Conservation (phyloP, 30 jellyfish, hydroid and myxozoan species). For the Aurelia aurita region DNA sequence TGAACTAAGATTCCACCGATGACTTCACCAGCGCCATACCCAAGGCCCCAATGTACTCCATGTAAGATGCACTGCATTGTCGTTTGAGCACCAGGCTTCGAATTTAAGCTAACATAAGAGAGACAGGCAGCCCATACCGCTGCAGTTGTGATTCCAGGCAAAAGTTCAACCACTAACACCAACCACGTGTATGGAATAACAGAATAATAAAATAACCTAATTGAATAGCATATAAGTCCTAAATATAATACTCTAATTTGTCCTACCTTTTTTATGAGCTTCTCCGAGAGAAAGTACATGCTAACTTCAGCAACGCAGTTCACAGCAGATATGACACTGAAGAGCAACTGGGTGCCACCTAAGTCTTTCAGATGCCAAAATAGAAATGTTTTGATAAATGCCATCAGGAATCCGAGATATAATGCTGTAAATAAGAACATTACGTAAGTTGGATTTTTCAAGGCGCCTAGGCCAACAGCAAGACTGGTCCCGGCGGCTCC, state of each 20-base stretch:
- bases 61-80: constrained; percentile 99
- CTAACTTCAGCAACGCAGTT: constrained; percentile 99
- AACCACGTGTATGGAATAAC: constrained; percentile 98
- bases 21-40: constrained; percentile 99
- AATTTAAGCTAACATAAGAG: constrained; percentile 93
- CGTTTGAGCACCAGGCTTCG: constrained; percentile 97
- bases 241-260: constrained; percentile 93
- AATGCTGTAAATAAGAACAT: constrained; percentile 97
- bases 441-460: constrained; percentile 92
- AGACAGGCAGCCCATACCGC: constrained; percentile 99
- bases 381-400: constrained; percentile 93
- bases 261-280: constrained; percentile 87
- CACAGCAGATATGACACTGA: constrained; percentile 95
- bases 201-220: constrained; percentile 95
- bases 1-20: constrained; percentile 99
- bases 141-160: constrained; percentile 99
- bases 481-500: constrained; percentile 82
- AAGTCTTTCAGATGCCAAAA: constrained; percentile 99
- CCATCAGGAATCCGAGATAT: constrained; percentile 95
- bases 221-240: constrained; percentile 92
- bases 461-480: constrained; percentile 92
- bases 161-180: constrained; percentile 95
- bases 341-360: constrained; percentile 97
- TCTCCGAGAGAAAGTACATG: constrained; percentile 96
- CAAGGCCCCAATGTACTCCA: constrained; percentile 99